phyloP scores from a whole-genome alignment of 2,797 vertebrate species.

The Paramormyrops hopkinsi region DNA sequence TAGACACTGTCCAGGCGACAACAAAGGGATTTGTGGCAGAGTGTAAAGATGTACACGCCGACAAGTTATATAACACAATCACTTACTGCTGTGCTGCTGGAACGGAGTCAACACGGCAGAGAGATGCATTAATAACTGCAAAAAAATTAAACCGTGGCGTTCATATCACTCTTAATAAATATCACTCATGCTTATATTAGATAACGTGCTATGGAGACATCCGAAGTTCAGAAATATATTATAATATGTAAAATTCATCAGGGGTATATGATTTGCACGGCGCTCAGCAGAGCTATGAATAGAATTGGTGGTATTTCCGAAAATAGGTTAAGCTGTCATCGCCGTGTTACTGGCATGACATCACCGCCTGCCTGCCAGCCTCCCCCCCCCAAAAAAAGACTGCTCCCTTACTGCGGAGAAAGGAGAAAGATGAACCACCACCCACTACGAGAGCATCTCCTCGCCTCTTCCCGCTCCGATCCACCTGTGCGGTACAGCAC shows the following conservation, averaged over 20 bases:
- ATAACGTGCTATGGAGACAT: background rate
- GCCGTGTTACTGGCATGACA: constrained; percentile 70
- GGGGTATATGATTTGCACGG: constrained; percentile 58
- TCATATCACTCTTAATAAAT: background rate
- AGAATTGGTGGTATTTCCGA: constrained; percentile 72
- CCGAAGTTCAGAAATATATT: constrained; percentile 32
- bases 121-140: background rate
- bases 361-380: constrained; percentile 68
- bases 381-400: constrained; percentile 41
- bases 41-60: background rate
- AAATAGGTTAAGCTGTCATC: constrained; percentile 80
- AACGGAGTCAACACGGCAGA: background rate
- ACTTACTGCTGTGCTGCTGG: background rate
- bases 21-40: background rate
- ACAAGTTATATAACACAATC: background rate
- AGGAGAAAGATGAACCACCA: constrained; percentile 28
- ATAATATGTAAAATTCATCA: constrained; percentile 36
- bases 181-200: background rate
- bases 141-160: background rate
- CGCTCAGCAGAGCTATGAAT: constrained; percentile 66
- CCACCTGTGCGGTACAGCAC: background rate
- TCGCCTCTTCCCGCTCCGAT: background rate
- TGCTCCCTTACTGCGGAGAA: constrained; percentile 46
- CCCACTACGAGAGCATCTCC: background rate
- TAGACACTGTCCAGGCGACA: background rate